Percentiles rank a stretch among this genome's conserved stretches.
Conservation (phyloP, 2,888 invertebrate species). For the Seira musarum region DNA sequence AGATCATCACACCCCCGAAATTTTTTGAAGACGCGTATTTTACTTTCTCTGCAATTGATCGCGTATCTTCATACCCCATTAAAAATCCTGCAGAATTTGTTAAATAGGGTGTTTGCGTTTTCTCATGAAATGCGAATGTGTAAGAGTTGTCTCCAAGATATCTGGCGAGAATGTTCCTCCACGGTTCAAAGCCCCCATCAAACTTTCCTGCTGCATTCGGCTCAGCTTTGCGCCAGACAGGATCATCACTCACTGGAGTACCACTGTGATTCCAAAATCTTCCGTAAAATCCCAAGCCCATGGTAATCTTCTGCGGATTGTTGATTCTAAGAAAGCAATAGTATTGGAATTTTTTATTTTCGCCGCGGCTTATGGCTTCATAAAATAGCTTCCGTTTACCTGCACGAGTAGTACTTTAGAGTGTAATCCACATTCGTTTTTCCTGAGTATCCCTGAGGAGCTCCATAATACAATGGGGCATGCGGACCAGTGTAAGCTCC, state of each 20-base stretch:
- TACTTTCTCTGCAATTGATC: slow-evolving; percentile 7
- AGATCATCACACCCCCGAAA: slow-evolving; percentile 28
- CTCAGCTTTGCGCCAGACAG: slow-evolving; percentile 7
- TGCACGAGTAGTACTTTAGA: slow-evolving; percentile 24
- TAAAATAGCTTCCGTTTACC: too few relatives aligned
- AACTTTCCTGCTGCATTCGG: not conserved
- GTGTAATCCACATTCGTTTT: slow-evolving; percentile 25
- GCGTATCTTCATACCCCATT: slow-evolving; percentile 20
- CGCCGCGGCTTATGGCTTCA: too few relatives aligned
- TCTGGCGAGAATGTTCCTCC: slow-evolving; percentile 6
- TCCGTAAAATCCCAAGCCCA: too few relatives aligned
- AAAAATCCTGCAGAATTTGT: not conserved
- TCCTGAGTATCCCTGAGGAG: slow-evolving; percentile 20
- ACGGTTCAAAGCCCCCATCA: slow-evolving; percentile 18
- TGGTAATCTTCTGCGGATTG: slow-evolving; percentile 12
- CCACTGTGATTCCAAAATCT: slow-evolving; percentile 25
- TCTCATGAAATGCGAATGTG: not conserved
- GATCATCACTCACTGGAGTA: not conserved
- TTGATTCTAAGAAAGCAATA: not conserved
- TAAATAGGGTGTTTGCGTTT: slow-evolving; percentile 18
- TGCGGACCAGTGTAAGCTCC: slow-evolving; percentile 38
- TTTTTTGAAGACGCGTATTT: slow-evolving; percentile 6
- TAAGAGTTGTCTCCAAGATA: not conserved
- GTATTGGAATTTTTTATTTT: too few relatives aligned
- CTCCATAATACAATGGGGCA: slow-evolving; percentile 20